These are phyloP conservation scores for Acronicta aceris DNA, from an alignment of 2,888 invertebrate genomes.

Conservation along the genomic window DNA sequence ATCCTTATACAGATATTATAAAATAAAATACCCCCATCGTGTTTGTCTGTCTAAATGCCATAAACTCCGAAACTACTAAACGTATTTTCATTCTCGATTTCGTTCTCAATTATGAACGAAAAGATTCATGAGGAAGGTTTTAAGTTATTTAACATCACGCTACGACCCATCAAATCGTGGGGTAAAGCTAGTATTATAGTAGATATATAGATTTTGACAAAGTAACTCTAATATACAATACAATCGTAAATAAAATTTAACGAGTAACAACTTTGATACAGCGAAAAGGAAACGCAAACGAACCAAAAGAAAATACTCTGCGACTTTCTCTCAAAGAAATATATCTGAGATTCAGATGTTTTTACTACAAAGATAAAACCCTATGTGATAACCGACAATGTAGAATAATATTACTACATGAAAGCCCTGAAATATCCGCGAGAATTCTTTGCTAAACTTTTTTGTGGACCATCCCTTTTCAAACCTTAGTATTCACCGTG, in stretches of 20 bases:
- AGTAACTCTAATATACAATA: not conserved
- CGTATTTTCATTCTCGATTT: too few species aligned
- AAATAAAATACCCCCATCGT: too few species aligned
- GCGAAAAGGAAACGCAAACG: not conserved
- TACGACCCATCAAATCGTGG: too few species aligned
- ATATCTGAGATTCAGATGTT: conserved; percentile 20
- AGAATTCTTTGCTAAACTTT: conserved; percentile 45
- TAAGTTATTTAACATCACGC: too few species aligned
- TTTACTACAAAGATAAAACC: conserved; percentile 13
- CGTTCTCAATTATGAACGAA: too few species aligned
- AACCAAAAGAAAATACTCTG: not conserved
- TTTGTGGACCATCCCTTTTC: conserved; percentile 53
- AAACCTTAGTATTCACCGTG: conserved; percentile 58
- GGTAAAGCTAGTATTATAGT: too few species aligned
- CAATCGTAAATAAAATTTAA: not conserved
- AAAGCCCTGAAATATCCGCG: conserved; percentile 28
- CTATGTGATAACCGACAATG: conserved; percentile 21
- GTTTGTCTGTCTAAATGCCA: too few species aligned
- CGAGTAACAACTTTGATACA: not conserved
- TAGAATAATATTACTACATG: conserved; percentile 39
- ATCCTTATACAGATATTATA: too few species aligned
- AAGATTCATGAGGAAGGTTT: too few species aligned
- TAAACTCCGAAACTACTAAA: too few species aligned
- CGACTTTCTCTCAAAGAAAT: not conserved
- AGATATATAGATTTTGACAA: too few species aligned